Evolutionary conservation across 2,797 vertebrate genomes (phyloP).

Genomic region (Galagoides demidoff): DNA sequence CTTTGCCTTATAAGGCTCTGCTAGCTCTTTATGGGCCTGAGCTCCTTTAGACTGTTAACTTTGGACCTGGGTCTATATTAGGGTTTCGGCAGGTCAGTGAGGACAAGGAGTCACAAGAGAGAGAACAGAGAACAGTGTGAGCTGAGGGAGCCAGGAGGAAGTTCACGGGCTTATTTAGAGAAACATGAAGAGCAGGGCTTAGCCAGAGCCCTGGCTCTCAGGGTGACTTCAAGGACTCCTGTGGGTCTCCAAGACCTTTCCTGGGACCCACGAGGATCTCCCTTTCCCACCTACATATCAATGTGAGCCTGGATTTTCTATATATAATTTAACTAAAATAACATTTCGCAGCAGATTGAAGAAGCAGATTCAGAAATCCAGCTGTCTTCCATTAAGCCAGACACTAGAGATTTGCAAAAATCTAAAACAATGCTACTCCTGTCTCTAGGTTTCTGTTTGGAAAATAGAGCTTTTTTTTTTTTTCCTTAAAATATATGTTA

Average conservation of each 20-base stretch:
- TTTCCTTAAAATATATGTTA: background rate
- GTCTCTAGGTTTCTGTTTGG: background rate
- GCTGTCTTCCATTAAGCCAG: slow-evolving; percentile 30
- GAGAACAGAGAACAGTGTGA: background rate
- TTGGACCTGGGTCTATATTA: background rate
- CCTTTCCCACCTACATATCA: background rate
- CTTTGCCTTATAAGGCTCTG: background rate
- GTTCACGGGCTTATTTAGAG: background rate
- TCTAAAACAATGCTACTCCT: background rate
- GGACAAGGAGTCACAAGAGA: background rate
- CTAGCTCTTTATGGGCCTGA: background rate
- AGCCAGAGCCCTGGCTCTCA: background rate
- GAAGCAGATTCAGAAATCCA: background rate
- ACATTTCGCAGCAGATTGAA: background rate
- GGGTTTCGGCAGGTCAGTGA: background rate
- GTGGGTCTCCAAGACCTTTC: background rate
- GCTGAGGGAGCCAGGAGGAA: background rate
- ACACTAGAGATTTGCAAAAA: slow-evolving; percentile 2
- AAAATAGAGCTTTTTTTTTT: background rate
- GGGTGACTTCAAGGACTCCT: background rate
- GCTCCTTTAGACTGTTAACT: background rate
- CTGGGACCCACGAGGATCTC: background rate
- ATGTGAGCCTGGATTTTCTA: background rate
- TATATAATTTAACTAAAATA: background rate
- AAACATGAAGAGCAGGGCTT: background rate